Percentiles rank a stretch among this genome's conserved stretches.
phyloP scores from a whole-genome alignment of 2,113 vertebrate species.

The Raphicerus campestris region DNA sequence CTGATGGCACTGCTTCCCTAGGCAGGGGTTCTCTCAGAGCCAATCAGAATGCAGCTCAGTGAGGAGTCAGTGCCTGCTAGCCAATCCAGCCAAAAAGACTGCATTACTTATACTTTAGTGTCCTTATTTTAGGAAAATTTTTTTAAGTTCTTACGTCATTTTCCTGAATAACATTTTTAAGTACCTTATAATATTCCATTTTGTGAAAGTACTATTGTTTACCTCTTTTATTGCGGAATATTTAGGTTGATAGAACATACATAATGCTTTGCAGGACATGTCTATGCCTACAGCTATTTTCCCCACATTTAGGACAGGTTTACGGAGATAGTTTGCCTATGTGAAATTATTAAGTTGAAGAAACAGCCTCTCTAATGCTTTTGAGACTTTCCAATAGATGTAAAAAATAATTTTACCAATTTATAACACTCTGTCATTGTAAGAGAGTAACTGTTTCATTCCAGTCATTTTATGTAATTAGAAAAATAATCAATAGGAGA shows the following conservation, averaged over 20 bases:
- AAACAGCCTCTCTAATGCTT: background rate
- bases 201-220: background rate
- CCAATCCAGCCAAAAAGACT: background rate
- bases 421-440: background rate
- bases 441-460: background rate
- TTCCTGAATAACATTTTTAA: background rate
- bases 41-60: background rate
- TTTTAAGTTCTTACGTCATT: background rate
- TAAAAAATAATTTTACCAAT: background rate
- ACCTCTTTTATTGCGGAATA: background rate
- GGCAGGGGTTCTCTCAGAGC: background rate
- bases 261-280: background rate
- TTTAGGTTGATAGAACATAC: background rate
- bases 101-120: background rate
- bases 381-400: background rate
- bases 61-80: too few species aligned
- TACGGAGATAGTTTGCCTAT: background rate
- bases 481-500: background rate
- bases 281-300: background rate
- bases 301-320: background rate
- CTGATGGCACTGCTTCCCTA: background rate
- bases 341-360: background rate
- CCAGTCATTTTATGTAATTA: background rate
- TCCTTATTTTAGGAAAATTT: background rate
- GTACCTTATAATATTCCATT: background rate